phyloP scores from a whole-genome alignment of 2,888 invertebrate genomes.

The Caenorhabditis doughertyi region DNA sequence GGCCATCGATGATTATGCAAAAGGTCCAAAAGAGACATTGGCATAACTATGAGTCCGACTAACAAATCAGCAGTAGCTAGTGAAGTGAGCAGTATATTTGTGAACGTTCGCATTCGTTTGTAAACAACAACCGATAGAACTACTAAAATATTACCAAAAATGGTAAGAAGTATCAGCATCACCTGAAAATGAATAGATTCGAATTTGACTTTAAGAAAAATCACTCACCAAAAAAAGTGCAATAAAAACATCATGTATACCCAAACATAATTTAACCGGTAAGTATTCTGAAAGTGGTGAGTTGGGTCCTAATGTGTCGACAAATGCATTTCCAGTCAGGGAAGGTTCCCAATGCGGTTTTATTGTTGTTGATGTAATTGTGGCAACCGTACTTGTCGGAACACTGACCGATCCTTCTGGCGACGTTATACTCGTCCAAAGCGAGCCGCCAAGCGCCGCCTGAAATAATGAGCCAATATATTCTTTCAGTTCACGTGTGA shows the following conservation, averaged over 20 bases:
- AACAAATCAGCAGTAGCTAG: constrained; percentile 83
- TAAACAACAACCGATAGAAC: constrained; percentile 83
- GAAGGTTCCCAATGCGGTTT: constrained; percentile 13
- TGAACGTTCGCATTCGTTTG: constrained; percentile 83
- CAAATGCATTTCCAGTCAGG: constrained; percentile 7
- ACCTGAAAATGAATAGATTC: constrained; percentile 71
- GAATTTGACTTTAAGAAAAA: background rate
- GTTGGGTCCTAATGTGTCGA: constrained; percentile 46
- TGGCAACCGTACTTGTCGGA: constrained; percentile 35
- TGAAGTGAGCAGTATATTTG: constrained; percentile 83
- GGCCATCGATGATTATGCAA: constrained; percentile 82
- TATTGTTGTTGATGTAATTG: constrained; percentile 43
- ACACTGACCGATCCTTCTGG: constrained; percentile 48
- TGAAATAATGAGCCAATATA: constrained; percentile 36
- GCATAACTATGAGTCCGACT: constrained; percentile 83
- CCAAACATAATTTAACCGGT: constrained; percentile 74
- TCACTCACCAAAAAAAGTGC: constrained; percentile 71
- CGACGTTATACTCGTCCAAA: constrained; percentile 63
- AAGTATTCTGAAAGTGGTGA: constrained; percentile 47
- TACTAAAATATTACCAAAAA: constrained; percentile 83
- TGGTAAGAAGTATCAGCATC: constrained; percentile 80
- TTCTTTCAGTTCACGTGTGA: constrained; percentile 6
- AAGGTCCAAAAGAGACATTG: constrained; percentile 83
- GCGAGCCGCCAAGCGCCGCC: constrained; percentile 67
- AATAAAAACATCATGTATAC: constrained; percentile 80